Base-by-base conservation (phyloP, 2,888 invertebrate species). In the Zonitis immaculata region DNA sequence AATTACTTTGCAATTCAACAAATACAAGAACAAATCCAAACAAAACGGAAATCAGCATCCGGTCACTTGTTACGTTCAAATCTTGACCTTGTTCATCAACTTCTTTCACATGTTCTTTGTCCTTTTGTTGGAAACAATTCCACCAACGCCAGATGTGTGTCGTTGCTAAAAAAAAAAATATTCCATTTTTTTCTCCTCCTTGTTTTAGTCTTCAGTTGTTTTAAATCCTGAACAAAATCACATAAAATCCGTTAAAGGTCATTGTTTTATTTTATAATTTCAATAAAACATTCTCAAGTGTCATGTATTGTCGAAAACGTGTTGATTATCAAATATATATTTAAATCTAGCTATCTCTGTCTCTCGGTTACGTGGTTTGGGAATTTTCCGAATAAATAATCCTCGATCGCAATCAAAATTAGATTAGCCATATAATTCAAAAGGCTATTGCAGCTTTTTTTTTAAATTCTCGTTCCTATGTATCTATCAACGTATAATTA, bases 31-130 rank as follows among this genome's bases (percentile, higher is more conserved):
- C n/a, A n/a, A n/a, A n/a, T n/a, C n/a, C n/a, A n/a, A n/a, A n/a
- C n/a, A n/a, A n/a, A n/a, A n/a, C 62, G 62, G 62, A 63, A 61
- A 60, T 48, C 49, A 35, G 56, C 59, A 59, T 63, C 62, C 62
- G 60, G 62, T 63, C 58, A 61, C 22, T 50, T 49, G 48, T 44
- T 26, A n/a, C n/a, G n/a, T 39, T 8, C 1, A 39, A 39, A 39
- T 39, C 39, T 39, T 39, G 39, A 20, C 20, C 39, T 39, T 39
- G 39, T 39, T 39, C 39, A 35, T 35, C 32, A 7, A 7, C 32
- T 6, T 32, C 6, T 16, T n/a, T n/a, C n/a, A n/a, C n/a, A n/a
- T 16, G 35, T 35, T 30, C n/a, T 6, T 18, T 11, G 18, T 11
- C 2, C 11, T 39, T 7, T 35, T 35, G 3, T 32, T 32, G 1